Conservation (phyloP, 2,888 invertebrate species). For the Galerucella pusilla region DNA sequence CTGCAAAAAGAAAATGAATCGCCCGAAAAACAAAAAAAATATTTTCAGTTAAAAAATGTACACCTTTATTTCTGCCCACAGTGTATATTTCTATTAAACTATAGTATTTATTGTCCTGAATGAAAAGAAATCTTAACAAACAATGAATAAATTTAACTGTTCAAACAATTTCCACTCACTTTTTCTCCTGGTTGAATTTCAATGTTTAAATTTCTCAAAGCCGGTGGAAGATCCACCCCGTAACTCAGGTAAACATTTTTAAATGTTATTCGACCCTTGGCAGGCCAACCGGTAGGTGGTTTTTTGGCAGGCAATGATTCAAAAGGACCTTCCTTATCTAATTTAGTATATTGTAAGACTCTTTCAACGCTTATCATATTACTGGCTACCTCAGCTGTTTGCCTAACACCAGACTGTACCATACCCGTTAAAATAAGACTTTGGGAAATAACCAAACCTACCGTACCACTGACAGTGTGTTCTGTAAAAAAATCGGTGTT, state of each 20-base stretch:
- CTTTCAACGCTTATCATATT: slow-evolving; percentile 86
- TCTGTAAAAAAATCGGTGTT: slow-evolving; percentile 59
- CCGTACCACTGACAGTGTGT: slow-evolving; percentile 72
- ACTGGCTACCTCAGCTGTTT: slow-evolving; percentile 79
- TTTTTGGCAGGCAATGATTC: slow-evolving; percentile 68
- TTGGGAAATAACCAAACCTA: slow-evolving; percentile 79
- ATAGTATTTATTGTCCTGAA: too few species aligned
- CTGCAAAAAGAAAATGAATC: too few species aligned
- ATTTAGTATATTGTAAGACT: slow-evolving; percentile 79
- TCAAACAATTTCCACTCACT: slow-evolving; percentile 60
- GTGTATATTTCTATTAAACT: background rate
- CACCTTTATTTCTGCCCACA: too few species aligned
- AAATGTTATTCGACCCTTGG: slow-evolving; percentile 70
- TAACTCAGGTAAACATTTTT: slow-evolving; percentile 74
- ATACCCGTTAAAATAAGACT: slow-evolving; percentile 80
- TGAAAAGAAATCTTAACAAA: background rate
- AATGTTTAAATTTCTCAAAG: slow-evolving; percentile 75
- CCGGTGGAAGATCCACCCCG: slow-evolving; percentile 71
- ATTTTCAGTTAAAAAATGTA: too few species aligned
- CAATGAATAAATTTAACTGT: too few species aligned
- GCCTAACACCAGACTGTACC: slow-evolving; percentile 83
- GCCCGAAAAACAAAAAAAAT: too few species aligned
- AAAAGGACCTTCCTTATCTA: slow-evolving; percentile 73
- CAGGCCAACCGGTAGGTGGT: slow-evolving; percentile 73
- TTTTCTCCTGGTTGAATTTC: slow-evolving; percentile 74